Evolutionary conservation across 2,797 vertebrate genomes (phyloP).

Genomic region (Sebastes baramenuke): DNA sequence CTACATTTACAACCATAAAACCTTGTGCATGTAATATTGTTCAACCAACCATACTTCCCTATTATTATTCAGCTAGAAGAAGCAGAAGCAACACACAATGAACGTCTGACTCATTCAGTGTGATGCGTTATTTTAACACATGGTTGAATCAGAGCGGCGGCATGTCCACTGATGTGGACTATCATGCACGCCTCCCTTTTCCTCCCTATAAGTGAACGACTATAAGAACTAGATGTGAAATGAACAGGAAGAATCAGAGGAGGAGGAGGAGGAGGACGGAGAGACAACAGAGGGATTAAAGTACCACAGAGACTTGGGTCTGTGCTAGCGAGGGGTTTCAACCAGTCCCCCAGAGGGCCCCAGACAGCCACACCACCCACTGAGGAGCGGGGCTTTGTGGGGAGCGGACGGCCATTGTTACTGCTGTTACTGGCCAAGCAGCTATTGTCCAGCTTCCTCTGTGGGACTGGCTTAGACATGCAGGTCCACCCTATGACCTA

Average conservation of each 20-base stretch:
- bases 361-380: slow-evolving; percentile 72
- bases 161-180: neutral
- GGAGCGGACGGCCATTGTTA: slow-evolving; percentile 74
- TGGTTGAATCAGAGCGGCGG: neutral
- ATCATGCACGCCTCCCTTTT: neutral
- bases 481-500: slow-evolving; percentile 76
- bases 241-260: neutral
- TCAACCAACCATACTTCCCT: neutral
- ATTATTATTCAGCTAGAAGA: neutral
- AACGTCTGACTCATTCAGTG: neutral
- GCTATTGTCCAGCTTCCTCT: slow-evolving; percentile 81
- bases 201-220: neutral
- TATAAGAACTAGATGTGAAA: neutral
- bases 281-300: neutral
- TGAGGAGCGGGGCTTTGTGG: slow-evolving; percentile 69
- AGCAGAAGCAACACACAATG: neutral
- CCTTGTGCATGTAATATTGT: neutral
- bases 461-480: slow-evolving; percentile 63
- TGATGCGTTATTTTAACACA: neutral
- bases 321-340: slow-evolving; percentile 29
- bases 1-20: neutral
- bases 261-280: neutral
- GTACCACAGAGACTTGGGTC: neutral
- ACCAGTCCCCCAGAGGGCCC: slow-evolving; percentile 55
- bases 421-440: slow-evolving; percentile 67